These are phyloP conservation scores for Drosophila subquinaria DNA, from an alignment of 2,888 invertebrate species.

Conservation along the genomic window DNA sequence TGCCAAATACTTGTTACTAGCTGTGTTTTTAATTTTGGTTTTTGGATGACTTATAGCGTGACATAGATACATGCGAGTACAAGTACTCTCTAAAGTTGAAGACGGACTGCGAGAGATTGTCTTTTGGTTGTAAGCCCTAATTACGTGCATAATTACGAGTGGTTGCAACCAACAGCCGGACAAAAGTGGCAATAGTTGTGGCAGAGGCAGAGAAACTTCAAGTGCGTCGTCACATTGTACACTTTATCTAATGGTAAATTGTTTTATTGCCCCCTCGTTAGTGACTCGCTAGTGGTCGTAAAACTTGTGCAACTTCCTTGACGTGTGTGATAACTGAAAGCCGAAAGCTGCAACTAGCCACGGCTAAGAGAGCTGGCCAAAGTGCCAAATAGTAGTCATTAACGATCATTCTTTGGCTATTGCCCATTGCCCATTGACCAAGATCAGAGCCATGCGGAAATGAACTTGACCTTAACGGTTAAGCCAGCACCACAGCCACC, in stretches of 20 bases:
- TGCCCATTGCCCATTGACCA: conserved; percentile 29
- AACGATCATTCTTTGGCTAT: conserved; percentile 39
- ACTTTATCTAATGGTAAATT: conserved; percentile 59
- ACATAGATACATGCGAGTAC: conserved; percentile 28
- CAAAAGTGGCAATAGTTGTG: conserved; percentile 16
- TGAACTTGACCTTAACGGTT: conserved; percentile 76
- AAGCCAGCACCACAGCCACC: conserved; percentile 29
- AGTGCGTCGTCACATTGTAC: conserved; percentile 64
- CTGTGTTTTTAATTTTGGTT: conserved; percentile 1
- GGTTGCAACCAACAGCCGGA: conserved; percentile 8
- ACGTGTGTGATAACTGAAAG: conserved; percentile 22
- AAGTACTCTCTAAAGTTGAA: conserved; percentile 24
- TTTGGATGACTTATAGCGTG: conserved; percentile 52
- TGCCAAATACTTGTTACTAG: conserved; percentile 24
- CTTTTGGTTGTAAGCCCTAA: conserved; percentile 56
- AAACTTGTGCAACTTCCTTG: conserved; percentile 72
- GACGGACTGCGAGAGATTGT: conserved; percentile 54
- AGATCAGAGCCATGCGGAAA: conserved; percentile 65
- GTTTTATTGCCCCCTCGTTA: conserved; percentile 55
- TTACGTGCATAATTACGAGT: conserved; percentile 64
- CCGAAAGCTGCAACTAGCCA: conserved; percentile 26
- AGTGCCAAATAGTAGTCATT: conserved; percentile 41
- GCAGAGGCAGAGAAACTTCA: conserved; percentile 41
- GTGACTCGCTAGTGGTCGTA: conserved; percentile 18
- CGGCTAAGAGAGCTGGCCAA: background rate